phyloP scores from a whole-genome alignment of 2,113 vertebrate species.

The Xiphophorus maculatus region DNA sequence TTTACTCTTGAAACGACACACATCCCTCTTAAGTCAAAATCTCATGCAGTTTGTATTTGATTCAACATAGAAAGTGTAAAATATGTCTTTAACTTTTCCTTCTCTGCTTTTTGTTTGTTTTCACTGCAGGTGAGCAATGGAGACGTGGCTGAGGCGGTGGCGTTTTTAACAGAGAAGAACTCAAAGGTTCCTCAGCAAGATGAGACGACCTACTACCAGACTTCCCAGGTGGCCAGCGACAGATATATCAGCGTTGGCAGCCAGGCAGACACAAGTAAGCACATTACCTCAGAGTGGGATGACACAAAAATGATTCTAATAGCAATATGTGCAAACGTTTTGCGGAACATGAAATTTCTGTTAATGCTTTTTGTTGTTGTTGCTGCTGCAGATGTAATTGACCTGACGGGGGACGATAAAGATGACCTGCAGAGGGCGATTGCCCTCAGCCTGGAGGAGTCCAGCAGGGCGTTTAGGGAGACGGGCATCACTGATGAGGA shows the following conservation, averaged over 20 bases:
- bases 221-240: conserved; percentile 91
- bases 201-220: conserved; percentile 93
- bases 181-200: conserved; percentile 93
- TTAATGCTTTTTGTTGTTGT: not conserved
- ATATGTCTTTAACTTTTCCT: not conserved
- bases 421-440: conserved; percentile 99
- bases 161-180: conserved; percentile 94
- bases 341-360: not conserved
- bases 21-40: not conserved
- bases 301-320: not conserved
- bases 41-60: not conserved
- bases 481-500: conserved; percentile 99
- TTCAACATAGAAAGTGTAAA: not conserved
- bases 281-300: not conserved
- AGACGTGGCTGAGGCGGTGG: conserved; percentile 92
- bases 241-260: conserved; percentile 98
- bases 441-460: conserved; percentile 98
- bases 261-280: conserved; percentile 95
- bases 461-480: conserved; percentile 95
- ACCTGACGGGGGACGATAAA: conserved; percentile 99
- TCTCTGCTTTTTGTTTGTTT: not conserved
- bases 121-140: conserved; percentile 91
- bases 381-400: conserved; percentile 91
- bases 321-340: not conserved
- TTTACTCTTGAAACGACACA: not conserved